phyloP scores from a whole-genome alignment of 2,113 vertebrate genomes.

The Ictalurus furcatus region DNA sequence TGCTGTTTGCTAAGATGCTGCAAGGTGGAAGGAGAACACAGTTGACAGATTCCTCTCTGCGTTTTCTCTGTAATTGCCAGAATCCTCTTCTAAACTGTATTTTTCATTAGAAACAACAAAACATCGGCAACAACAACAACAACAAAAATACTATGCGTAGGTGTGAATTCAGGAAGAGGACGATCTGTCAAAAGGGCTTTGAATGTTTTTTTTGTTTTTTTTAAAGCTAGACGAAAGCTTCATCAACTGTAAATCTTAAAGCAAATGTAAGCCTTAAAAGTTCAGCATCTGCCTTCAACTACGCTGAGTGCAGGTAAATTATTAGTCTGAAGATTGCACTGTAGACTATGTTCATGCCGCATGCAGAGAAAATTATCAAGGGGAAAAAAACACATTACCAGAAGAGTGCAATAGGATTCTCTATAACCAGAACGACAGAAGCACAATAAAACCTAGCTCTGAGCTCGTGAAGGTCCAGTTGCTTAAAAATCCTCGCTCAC shows the following conservation, averaged over 20 bases:
- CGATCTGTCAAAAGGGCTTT: slow-evolving; percentile 6
- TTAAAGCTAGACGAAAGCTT: not conserved
- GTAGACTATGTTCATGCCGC: not conserved
- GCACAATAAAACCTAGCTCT: not conserved
- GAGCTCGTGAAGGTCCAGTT: not conserved
- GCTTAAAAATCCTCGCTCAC: not conserved
- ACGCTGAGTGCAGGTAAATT: slow-evolving; percentile 32
- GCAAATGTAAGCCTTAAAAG: not conserved
- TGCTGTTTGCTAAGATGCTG: not conserved
- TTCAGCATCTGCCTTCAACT: slow-evolving; percentile 1
- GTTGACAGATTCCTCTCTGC: not conserved
- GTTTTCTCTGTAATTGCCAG: not conserved
- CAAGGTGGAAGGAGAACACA: slow-evolving; percentile 16
- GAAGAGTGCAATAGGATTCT: not conserved
- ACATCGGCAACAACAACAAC: not conserved
- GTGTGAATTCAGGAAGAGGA: not conserved
- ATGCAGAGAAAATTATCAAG: not conserved
- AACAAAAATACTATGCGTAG: not conserved
- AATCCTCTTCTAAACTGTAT: not conserved
- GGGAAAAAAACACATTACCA: not conserved
- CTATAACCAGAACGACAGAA: slow-evolving; percentile 3
- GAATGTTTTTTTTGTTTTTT: not conserved
- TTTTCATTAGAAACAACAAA: slow-evolving; percentile 1
- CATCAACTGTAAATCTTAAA: not conserved
- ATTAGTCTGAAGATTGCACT: slow-evolving; percentile 13